Evolutionary conservation across 37 sponge, comb jelly and placozoan species (phyloP), one percentile per base, ranked within the genome.

Genomic region (Sycon ciliatum): DNA sequence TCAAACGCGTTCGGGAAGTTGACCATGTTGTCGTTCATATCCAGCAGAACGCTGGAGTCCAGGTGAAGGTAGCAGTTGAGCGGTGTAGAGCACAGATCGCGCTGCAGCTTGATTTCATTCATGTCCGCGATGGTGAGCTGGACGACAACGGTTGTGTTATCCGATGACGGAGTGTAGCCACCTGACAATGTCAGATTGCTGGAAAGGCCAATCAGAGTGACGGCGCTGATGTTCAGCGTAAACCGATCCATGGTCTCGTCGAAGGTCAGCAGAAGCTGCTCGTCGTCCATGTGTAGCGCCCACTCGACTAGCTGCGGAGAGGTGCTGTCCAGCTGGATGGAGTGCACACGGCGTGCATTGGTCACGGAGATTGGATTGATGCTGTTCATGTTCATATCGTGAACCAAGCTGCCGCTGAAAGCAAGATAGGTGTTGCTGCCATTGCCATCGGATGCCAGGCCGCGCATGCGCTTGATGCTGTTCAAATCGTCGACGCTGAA

Each of bases 1-100:
- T 38, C 74, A 36, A 78, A 34, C n/a, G n/a, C n/a, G n/a, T n/a
- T n/a, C n/a, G n/a, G n/a, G 57, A 92, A 87, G 35, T 75, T 75
- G 1, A 92, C 80, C 55, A 4, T 40, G 72, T 92, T 92, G 11
- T 35, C 80, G 53, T 92, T 87, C 93, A 92, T 86, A 35, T 92
- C 93, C 36, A 26, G 30, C 30, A 92, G 79, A 38, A 85, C 74
- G 16, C 16, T 22, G 16, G 67, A 29, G 0, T 78, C 75, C 5
- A 84, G 83, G 1, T 39, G 4, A 36, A 92, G 34, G 32, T 80
- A 35, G 13, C 85, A 78, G 36, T 75, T 60, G 3, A 2, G 11
- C 3, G 20, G 7, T 13, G 34, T 22, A 24, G 76, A 76, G 27
- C 88, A 85, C 76, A 92, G 69, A 26, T 38, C 37, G 5, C 82